A percentile compares a stretch with the other conserved stretches of the same genome.
phyloP scores from a whole-genome alignment of 2,797 vertebrate genomes.

The Micrastur ruficollis region DNA sequence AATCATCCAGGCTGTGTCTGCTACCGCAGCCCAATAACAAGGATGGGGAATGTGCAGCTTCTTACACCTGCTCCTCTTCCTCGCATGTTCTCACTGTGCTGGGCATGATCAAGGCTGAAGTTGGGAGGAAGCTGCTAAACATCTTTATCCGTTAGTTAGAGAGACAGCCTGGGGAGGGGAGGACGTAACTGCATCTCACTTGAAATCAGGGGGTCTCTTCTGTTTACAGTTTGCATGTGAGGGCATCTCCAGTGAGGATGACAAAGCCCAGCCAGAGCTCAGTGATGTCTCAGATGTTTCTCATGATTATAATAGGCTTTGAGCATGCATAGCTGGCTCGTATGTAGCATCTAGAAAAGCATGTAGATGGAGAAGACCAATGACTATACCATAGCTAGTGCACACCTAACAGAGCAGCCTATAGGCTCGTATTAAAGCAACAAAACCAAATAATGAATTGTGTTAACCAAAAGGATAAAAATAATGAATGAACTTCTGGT shows the following conservation, averaged over 20 bases:
- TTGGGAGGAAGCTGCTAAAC: not conserved
- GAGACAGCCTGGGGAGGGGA: not conserved
- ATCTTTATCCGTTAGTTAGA: not conserved
- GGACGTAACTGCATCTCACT: not conserved
- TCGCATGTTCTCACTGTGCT: rapidly evolving
- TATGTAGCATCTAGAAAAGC: not conserved
- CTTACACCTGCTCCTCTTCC: not conserved
- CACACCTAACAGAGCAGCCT: not conserved
- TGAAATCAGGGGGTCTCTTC: not conserved
- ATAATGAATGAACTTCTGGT: not conserved
- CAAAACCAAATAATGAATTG: not conserved
- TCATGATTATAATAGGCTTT: not conserved
- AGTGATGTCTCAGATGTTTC: not conserved
- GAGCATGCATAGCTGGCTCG: not conserved
- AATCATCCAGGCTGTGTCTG: not conserved
- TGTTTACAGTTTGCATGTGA: not conserved
- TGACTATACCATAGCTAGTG: not conserved
- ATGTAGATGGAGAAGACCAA: not conserved
- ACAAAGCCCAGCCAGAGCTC: not conserved
- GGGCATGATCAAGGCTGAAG: not conserved
- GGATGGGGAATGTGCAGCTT: not conserved
- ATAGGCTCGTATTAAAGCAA: not conserved
- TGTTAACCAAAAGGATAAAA: not conserved
- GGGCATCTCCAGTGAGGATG: not conserved
- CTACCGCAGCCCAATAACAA: rapidly evolving